A percentile compares a stretch with the other conserved stretches of the same genome.
These are phyloP conservation scores for Nymphalis urticae DNA, from an alignment of 2,888 invertebrate species.

Conservation along the genomic window DNA sequence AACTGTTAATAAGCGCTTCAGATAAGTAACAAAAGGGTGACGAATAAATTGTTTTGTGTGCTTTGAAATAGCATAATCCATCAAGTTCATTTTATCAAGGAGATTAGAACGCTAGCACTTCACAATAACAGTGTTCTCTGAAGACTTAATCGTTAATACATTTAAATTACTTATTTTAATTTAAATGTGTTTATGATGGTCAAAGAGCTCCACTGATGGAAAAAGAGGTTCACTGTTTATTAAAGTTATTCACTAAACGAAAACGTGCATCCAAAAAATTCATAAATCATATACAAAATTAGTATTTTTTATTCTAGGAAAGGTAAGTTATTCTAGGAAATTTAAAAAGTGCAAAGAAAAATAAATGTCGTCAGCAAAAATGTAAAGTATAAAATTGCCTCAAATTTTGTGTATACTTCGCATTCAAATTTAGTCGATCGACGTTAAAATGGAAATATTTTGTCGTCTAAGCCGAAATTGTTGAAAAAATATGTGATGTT, in stretches of 20 bases:
- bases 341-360: no score
- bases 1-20: slow-evolving; percentile 69
- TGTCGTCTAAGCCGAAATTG: slow-evolving; percentile 23
- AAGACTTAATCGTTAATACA: slow-evolving; percentile 4
- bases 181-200: background rate
- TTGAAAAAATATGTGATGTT: slow-evolving; percentile 32
- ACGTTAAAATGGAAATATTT: slow-evolving; percentile 16
- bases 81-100: slow-evolving; percentile 42
- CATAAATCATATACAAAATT: no score
- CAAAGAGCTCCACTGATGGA: background rate
- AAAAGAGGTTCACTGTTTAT: background rate
- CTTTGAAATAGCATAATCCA: slow-evolving; percentile 50
- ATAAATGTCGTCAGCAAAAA: no score
- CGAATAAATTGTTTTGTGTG: slow-evolving; percentile 69
- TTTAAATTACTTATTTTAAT: background rate
- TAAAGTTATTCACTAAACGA: no score
- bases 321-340: no score
- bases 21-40: slow-evolving; percentile 67
- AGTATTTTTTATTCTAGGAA: no score
- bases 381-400: background rate
- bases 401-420: slow-evolving; percentile 18
- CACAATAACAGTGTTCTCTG: background rate
- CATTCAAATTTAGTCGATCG: slow-evolving; percentile 27
- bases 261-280: no score
- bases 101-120: slow-evolving; percentile 24